These are phyloP conservation scores for Trogon melanurus DNA, from an alignment of 2,113 vertebrate species.

Conservation along the genomic window DNA sequence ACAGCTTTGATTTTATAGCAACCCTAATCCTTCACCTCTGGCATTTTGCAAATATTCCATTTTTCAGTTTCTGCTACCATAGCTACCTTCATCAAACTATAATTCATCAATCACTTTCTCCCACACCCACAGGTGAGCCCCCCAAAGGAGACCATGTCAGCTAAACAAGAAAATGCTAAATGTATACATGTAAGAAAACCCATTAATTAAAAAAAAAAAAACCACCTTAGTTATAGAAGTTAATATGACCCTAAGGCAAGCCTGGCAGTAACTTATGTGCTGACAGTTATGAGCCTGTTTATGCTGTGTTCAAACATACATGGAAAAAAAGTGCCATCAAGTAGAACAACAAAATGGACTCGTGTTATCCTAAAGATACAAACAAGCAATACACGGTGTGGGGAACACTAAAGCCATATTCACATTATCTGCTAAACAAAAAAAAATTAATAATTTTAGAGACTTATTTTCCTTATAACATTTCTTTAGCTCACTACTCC, in stretches of 20 bases:
- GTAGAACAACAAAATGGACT: constrained; percentile 55
- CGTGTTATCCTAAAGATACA: constrained; percentile 68
- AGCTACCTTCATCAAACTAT: constrained; percentile 73
- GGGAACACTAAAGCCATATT: constrained; percentile 11
- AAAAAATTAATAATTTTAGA: not conserved
- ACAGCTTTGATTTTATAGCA: constrained; percentile 78
- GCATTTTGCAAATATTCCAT: constrained; percentile 78
- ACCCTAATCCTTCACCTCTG: constrained; percentile 78
- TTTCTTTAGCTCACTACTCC: not conserved
- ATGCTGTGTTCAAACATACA: constrained; percentile 52
- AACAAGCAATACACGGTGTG: constrained; percentile 56
- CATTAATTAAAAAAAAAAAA: constrained; percentile 65
- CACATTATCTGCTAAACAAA: constrained; percentile 11
- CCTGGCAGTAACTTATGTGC: constrained; percentile 52
- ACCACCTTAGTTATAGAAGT: constrained; percentile 64
- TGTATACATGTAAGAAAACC: constrained; percentile 45
- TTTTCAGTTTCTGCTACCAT: constrained; percentile 66
- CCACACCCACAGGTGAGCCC: constrained; percentile 36
- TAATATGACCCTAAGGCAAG: constrained; percentile 71
- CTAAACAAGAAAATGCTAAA: constrained; percentile 74
- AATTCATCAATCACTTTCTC: constrained; percentile 67
- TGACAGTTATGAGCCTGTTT: constrained; percentile 73
- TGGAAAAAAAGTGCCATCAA: constrained; percentile 38
- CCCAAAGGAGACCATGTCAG: constrained; percentile 42
- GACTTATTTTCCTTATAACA: not conserved